Percentiles rank a stretch among this genome's conserved stretches.
Conservation (phyloP, 2,113 vertebrate genomes). For the Cercocebus atys region DNA sequence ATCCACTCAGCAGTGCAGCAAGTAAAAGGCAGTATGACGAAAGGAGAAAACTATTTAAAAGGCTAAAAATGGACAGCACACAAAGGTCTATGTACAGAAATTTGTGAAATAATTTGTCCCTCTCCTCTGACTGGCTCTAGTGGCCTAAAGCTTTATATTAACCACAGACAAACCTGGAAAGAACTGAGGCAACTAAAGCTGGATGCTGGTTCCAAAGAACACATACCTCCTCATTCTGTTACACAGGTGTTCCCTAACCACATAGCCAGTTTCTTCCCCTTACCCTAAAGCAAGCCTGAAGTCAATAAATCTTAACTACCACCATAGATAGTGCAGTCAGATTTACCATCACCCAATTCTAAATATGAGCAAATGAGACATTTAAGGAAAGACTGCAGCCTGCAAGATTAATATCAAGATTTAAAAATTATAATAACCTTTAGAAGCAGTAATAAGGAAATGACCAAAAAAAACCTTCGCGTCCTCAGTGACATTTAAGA, state of each 20-base stretch:
- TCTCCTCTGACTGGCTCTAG: not conserved
- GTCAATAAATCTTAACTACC: not conserved
- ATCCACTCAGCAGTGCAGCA: not conserved
- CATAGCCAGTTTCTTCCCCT: not conserved
- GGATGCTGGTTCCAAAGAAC: not conserved
- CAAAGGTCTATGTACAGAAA: not conserved
- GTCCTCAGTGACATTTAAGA: constrained; percentile 15
- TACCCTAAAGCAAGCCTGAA: not conserved
- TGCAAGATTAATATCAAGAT: constrained; percentile 10
- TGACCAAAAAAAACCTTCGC: not conserved
- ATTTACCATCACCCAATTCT: not conserved
- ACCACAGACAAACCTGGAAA: not conserved
- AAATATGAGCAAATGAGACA: constrained; percentile 19
- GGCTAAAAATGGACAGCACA: not conserved
- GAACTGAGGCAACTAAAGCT: not conserved
- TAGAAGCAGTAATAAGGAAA: constrained; percentile 35
- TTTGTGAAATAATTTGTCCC: not conserved
- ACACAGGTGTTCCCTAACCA: not conserved
- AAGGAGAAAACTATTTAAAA: not conserved
- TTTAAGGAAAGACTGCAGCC: not conserved
- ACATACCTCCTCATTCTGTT: not conserved
- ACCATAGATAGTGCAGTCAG: not conserved
- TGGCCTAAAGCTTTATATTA: not conserved
- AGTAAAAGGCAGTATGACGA: not conserved
- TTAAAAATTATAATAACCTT: not conserved